These are phyloP conservation scores for Silurus meridionalis DNA, from an alignment of 2,113 vertebrate genomes.

Conservation along the genomic window DNA sequence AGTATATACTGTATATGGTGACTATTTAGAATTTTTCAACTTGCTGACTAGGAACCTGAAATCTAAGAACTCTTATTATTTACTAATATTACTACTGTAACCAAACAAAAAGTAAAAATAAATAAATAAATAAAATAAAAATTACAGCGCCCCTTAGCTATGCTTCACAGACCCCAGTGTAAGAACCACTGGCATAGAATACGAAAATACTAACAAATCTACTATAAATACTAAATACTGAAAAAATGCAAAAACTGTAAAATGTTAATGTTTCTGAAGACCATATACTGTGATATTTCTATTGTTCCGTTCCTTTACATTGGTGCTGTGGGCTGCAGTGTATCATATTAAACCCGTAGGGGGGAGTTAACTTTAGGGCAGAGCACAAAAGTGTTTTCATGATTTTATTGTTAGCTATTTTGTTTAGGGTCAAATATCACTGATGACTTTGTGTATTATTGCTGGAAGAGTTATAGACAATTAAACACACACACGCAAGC, in stretches of 20 bases:
- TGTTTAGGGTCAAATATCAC: neutral
- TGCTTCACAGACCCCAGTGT: neutral
- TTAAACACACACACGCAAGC: neutral
- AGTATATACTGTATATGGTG: no score
- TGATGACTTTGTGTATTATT: neutral
- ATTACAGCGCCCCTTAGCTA: neutral
- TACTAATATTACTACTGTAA: neutral
- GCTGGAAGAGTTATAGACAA: neutral
- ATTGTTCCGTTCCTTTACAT: neutral
- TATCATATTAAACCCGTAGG: slow-evolving; percentile 15
- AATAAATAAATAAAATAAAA: no score
- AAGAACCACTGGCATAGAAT: neutral
- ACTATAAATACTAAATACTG: neutral
- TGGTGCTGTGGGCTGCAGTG: slow-evolving; percentile 9
- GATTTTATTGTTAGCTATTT: slow-evolving; percentile 17
- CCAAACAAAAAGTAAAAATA: no score
- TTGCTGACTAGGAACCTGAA: neutral
- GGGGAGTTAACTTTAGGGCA: neutral
- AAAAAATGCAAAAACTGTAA: neutral
- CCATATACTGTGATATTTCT: neutral
- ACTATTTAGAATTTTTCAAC: no score
- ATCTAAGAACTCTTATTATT: neutral
- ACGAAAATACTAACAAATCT: neutral
- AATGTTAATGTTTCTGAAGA: neutral
- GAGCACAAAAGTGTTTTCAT: slow-evolving; percentile 4